These are phyloP conservation scores for Glaucidium brasilianum DNA, from an alignment of 2,113 vertebrate species.

Conservation along the genomic window DNA sequence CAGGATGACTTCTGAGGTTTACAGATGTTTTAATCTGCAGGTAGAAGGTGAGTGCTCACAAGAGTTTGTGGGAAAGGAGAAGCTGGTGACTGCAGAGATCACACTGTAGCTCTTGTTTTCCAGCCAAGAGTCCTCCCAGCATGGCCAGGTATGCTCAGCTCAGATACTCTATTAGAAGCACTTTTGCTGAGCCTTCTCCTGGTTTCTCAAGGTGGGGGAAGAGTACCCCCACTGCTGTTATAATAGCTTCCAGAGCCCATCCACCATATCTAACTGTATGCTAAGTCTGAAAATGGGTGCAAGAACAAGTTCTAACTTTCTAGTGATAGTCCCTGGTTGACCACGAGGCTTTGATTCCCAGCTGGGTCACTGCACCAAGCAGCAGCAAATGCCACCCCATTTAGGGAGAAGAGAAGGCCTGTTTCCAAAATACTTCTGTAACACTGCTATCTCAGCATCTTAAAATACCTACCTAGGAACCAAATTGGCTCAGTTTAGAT, in stretches of 20 bases:
- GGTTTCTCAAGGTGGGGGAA: neutral
- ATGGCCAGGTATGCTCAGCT: neutral
- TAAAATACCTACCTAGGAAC: neutral
- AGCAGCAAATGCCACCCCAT: neutral
- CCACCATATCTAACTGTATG: too few relatives aligned
- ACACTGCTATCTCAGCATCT: neutral
- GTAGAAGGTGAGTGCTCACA: neutral
- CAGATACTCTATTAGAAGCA: neutral
- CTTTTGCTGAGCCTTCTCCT: neutral
- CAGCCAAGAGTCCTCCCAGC: neutral
- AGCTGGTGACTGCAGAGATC: neutral
- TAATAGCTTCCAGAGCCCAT: neutral
- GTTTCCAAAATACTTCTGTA: neutral
- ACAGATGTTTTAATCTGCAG: neutral
- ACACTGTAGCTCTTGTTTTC: neutral
- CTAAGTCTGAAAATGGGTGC: neutral
- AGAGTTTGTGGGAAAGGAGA: neutral
- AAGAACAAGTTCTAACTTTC: neutral
- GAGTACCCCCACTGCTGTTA: neutral
- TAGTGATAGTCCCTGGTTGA: neutral
- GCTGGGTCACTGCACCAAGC: neutral
- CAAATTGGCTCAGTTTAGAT: neutral
- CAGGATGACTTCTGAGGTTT: neutral
- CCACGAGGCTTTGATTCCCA: neutral
- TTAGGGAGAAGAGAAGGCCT: neutral